These are phyloP conservation scores for Campoletis sonorensis DNA, from an alignment of 1,140 invertebrate genomes.

Conservation along the genomic window DNA sequence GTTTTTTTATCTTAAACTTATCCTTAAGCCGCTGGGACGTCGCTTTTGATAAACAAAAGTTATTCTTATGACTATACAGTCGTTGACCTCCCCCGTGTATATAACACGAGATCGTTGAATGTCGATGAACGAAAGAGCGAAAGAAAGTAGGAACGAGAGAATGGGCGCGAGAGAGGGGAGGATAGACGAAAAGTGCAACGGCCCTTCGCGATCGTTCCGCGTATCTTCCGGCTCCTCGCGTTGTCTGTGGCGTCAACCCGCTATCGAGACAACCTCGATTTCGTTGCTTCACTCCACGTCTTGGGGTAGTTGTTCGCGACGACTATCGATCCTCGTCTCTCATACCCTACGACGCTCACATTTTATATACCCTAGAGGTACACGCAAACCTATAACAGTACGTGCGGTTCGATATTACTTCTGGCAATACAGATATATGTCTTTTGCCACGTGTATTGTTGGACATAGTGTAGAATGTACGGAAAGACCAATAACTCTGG, in stretches of 20 bases:
- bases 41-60: neutral
- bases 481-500: too few species aligned
- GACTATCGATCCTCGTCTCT: conserved; percentile 22
- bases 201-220: neutral
- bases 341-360: neutral
- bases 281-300: conserved; percentile 22
- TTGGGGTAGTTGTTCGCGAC: conserved; percentile 7
- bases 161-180: neutral
- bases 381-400: conserved; percentile 10
- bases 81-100: neutral
- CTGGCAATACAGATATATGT: neutral
- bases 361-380: conserved; percentile 11
- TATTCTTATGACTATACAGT: neutral
- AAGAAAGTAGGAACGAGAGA: neutral
- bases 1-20: too few species aligned
- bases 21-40: too few species aligned
- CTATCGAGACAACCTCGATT: conserved; percentile 26
- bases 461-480: too few species aligned
- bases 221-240: neutral
- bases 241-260: conserved; percentile 17
- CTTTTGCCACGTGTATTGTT: too few species aligned
- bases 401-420: conserved; percentile 16
- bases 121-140: neutral
- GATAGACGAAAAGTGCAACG: conserved; percentile 15
- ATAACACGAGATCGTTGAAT: neutral